Evolutionary conservation across 2,888 invertebrate species (phyloP).

Genomic region (Linyphia triangularis): DNA sequence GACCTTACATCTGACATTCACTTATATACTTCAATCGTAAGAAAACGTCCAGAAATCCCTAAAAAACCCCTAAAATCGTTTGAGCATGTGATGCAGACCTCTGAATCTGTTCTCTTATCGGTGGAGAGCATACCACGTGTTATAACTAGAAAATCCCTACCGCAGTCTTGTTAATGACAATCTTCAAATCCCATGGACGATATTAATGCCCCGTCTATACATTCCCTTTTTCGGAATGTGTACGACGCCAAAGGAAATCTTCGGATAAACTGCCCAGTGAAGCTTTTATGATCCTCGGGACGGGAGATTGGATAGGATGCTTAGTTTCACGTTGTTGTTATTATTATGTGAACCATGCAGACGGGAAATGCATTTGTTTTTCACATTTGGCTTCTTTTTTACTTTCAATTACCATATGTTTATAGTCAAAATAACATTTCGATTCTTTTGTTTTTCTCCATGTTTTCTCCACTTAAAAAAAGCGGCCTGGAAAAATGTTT

Average conservation of each 20-base stretch:
- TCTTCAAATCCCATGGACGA: conserved; percentile 17
- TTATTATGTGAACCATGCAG: too few species aligned
- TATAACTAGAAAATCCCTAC: conserved; percentile 42
- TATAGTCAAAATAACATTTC: too few species aligned
- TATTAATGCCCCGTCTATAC: conserved; percentile 52
- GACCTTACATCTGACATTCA: too few species aligned
- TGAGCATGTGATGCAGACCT: conserved; percentile 14
- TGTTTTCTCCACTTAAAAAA: too few species aligned
- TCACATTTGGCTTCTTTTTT: too few species aligned
- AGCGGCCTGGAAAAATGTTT: too few species aligned
- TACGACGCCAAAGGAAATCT: conserved; percentile 16
- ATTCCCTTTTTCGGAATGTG: conserved; percentile 16
- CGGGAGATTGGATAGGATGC: neutral
- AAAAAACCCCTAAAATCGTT: too few species aligned
- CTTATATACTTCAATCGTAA: too few species aligned
- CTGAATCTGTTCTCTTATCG: conserved; percentile 32
- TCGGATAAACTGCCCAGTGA: conserved; percentile 45
- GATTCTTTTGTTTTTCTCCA: too few species aligned
- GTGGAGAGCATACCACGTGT: conserved; percentile 9
- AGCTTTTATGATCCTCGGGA: conserved; percentile 36
- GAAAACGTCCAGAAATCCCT: too few species aligned
- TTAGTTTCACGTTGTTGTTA: conserved; percentile 10
- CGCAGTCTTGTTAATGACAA: conserved; percentile 52
- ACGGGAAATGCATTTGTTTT: neutral
- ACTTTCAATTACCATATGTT: too few species aligned